Evolutionary conservation across 1,140 invertebrate species (phyloP), one percentile per base, ranked within the genome.

Genomic region (Ylistrum balloti): DNA sequence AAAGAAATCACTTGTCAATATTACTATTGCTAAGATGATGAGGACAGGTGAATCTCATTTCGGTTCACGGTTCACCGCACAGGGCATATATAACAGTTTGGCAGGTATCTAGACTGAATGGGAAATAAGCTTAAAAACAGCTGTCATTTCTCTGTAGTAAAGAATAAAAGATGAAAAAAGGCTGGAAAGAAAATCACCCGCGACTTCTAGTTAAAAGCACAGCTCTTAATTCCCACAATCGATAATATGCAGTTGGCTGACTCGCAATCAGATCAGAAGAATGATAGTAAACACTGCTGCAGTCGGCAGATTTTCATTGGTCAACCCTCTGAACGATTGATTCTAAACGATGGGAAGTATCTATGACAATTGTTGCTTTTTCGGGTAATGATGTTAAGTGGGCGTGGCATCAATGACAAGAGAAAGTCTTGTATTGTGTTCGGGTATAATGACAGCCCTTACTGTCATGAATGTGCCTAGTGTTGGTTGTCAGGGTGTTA

Each of bases 141-240:
- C 56, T 74, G 56, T 74, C 56, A 74, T n/a, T 74, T 74, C 56
- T 74, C 56, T n/a, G 9, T 5, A n/a, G 56, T 74, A 28, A 74
- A 74, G 56, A 74, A 74, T 74, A 74, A 74, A 74, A n/a, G 56
- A 74, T 74, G 56, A 74, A 74, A 74, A 74, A 74, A 74, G 56
- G n/a, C 56, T 74, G 22, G 56, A 74, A 74, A 74, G 56, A 74
- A 74, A 74, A 74, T 74, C 56, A 74, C 56, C 56, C 56, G 56
- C 56, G 28, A 74, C 56, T 74, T 74, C n/a, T 74, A 74, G 56
- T 74, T 74, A 74, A 74, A 74, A 74, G 56, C 56, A 74, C 56
- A 74, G 56, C 56, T n/a, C 56, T 74, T 74, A 74, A 74, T 74
- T 74, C 56, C n/a, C 56, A 74, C 56, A 74, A 74, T 74, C 56